Conservation (phyloP, 2,888 invertebrate genomes). For the Napeogenes inachia region DNA sequence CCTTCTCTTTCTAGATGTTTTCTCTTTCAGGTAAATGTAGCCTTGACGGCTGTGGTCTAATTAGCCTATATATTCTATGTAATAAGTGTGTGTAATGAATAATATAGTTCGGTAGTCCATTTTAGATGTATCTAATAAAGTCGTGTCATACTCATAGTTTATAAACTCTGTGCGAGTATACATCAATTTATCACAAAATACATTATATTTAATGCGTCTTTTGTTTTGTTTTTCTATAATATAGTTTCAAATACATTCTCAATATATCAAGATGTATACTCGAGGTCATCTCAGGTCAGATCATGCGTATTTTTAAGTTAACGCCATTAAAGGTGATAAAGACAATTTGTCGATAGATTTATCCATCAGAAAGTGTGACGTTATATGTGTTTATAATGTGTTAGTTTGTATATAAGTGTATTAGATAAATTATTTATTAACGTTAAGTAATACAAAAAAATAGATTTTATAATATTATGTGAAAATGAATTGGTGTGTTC, state of each 20-base stretch:
- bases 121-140: slow-evolving; percentile 14
- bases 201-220: slow-evolving; percentile 12
- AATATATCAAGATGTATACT: slow-evolving; percentile 11
- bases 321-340: slow-evolving; percentile 25
- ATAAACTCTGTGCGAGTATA: slow-evolving; percentile 2
- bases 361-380: slow-evolving; percentile 18
- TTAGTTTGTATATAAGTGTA: slow-evolving; percentile 25
- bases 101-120: slow-evolving; percentile 22
- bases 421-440: slow-evolving; percentile 19
- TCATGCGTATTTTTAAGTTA: slow-evolving; percentile 12
- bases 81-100: slow-evolving; percentile 26
- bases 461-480: slow-evolving; percentile 17
- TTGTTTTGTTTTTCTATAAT: background rate
- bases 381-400: slow-evolving; percentile 21
- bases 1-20: slow-evolving; percentile 43
- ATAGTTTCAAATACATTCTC: slow-evolving; percentile 6
- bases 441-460: slow-evolving; percentile 17
- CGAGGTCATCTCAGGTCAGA: slow-evolving; percentile 10
- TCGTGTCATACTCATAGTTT: slow-evolving; percentile 1
- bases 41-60: slow-evolving; percentile 64
- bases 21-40: slow-evolving; percentile 47
- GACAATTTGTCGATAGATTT: slow-evolving; percentile 24
- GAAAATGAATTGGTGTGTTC: slow-evolving; percentile 14
- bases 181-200: slow-evolving; percentile 4
- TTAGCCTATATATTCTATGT: slow-evolving; percentile 32